Evolutionary conservation across 2,113 vertebrate species (phyloP).

Genomic region (Micronisus gabar): DNA sequence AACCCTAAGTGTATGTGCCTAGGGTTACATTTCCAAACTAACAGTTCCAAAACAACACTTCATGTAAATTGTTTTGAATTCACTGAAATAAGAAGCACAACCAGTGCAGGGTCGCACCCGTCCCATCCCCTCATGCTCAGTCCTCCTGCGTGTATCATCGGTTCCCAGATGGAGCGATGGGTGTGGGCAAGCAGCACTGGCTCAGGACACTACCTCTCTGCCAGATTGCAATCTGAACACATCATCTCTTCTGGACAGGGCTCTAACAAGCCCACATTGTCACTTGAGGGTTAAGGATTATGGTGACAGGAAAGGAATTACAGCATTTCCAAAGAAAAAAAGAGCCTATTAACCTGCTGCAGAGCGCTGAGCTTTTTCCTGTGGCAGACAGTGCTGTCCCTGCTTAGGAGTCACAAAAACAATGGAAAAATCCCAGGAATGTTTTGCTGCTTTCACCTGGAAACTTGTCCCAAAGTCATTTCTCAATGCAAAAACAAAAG

Average conservation of each 20-base stretch:
- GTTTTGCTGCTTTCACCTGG: neutral
- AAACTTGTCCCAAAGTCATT: neutral
- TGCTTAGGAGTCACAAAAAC: neutral
- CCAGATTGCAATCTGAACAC: neutral
- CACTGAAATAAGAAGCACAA: neutral
- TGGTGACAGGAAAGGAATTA: neutral
- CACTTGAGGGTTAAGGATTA: neutral
- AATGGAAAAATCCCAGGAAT: neutral
- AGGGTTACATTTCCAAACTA: neutral
- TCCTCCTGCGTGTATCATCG: fast-evolving
- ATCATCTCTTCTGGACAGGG: neutral
- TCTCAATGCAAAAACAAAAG: neutral
- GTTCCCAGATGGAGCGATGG: neutral
- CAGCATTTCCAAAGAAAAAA: neutral
- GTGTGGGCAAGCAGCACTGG: neutral
- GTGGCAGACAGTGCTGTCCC: neutral
- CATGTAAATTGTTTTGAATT: neutral
- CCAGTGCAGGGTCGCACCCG: neutral
- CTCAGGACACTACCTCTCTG: neutral
- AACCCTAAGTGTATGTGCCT: neutral
- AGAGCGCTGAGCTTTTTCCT: neutral
- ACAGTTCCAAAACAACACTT: neutral
- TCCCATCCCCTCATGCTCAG: neutral
- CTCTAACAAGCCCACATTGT: neutral
- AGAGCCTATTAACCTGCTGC: neutral